phyloP scores from a whole-genome alignment of 2,888 invertebrate genomes.

The Caenorhabditis doughertyi region DNA sequence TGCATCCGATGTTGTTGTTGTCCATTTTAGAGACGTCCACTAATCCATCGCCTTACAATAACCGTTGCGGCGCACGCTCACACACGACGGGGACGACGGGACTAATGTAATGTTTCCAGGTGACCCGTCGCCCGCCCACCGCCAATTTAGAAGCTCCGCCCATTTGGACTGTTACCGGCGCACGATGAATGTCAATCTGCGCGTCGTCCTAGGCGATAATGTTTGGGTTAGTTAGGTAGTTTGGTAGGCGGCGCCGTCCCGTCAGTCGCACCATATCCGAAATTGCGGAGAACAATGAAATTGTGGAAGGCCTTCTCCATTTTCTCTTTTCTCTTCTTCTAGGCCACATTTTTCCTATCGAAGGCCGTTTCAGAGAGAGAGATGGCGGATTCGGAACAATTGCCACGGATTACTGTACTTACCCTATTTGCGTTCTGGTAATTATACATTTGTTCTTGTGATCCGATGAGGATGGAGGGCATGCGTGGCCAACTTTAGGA shows the following conservation, averaged over 20 bases:
- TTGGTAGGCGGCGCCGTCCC: slow-evolving; percentile 51
- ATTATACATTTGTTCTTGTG: slow-evolving; percentile 47
- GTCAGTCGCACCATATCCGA: slow-evolving; percentile 44
- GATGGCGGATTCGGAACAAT: slow-evolving; percentile 27
- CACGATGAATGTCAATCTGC: slow-evolving; percentile 46
- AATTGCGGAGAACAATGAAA: slow-evolving; percentile 55
- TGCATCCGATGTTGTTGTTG: slow-evolving; percentile 34
- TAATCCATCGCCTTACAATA: slow-evolving; percentile 60
- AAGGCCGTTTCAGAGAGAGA: slow-evolving; percentile 53
- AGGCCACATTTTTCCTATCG: slow-evolving; percentile 18
- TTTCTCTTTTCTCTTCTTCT: slow-evolving; percentile 2
- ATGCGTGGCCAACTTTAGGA: slow-evolving; percentile 28
- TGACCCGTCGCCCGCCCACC: slow-evolving; percentile 59
- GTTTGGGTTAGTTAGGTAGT: slow-evolving; percentile 60
- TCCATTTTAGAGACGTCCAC: slow-evolving; percentile 40
- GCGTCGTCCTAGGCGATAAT: slow-evolving; percentile 53
- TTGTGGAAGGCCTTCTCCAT: slow-evolving; percentile 19
- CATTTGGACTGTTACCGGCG: slow-evolving; percentile 34
- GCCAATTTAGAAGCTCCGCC: slow-evolving; percentile 44
- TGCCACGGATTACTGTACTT: slow-evolving; percentile 53
- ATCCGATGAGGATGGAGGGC: slow-evolving; percentile 15
- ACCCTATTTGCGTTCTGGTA: slow-evolving; percentile 51
- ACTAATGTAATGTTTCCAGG: slow-evolving; percentile 68
- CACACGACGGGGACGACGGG: slow-evolving; percentile 37
- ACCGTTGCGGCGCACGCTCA: slow-evolving; percentile 54